Conservation (phyloP, 1,140 invertebrate species). For the Copidosoma floridanum region DNA sequence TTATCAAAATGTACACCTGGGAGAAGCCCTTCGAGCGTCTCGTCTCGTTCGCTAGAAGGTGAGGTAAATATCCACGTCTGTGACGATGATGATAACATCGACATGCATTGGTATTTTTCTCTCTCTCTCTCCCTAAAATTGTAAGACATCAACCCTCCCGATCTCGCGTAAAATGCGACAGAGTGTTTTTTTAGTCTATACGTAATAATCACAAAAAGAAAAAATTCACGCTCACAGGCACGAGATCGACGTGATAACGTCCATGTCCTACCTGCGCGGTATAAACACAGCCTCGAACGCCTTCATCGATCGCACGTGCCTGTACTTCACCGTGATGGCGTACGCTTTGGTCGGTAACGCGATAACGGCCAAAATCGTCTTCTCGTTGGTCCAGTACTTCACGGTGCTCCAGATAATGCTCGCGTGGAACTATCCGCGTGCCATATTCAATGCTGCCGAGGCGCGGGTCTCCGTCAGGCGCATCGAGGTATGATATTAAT, state of each 20-base stretch:
- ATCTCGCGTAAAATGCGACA: too few relatives aligned
- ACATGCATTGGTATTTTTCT: too few relatives aligned
- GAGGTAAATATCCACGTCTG: conserved; percentile 55
- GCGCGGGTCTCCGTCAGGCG: conserved; percentile 65
- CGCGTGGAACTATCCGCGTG: conserved; percentile 71
- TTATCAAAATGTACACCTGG: conserved; percentile 76
- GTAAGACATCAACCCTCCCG: too few relatives aligned
- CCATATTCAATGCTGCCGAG: conserved; percentile 61
- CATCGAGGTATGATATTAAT: too few relatives aligned
- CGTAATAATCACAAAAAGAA: too few relatives aligned
- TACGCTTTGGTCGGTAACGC: conserved; percentile 64
- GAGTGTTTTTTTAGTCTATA: too few relatives aligned
- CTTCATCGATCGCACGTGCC: conserved; percentile 68
- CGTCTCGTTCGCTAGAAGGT: conserved; percentile 57
- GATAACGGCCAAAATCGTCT: conserved; percentile 68
- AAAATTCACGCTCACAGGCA: too few relatives aligned
- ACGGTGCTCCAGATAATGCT: conserved; percentile 71
- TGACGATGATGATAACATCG: too few relatives aligned
- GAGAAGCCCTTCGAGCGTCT: conserved; percentile 65
- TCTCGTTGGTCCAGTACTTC: conserved; percentile 72
- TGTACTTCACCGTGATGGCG: conserved; percentile 71
- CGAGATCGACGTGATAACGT: conserved; percentile 67
- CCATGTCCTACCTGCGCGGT: conserved; percentile 70
- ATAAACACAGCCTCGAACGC: conserved; percentile 67
- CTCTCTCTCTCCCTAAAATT: too few relatives aligned